Evolutionary conservation across 1,140 invertebrate species (phyloP).

Genomic region (Zaprionus kolodkinae): DNA sequence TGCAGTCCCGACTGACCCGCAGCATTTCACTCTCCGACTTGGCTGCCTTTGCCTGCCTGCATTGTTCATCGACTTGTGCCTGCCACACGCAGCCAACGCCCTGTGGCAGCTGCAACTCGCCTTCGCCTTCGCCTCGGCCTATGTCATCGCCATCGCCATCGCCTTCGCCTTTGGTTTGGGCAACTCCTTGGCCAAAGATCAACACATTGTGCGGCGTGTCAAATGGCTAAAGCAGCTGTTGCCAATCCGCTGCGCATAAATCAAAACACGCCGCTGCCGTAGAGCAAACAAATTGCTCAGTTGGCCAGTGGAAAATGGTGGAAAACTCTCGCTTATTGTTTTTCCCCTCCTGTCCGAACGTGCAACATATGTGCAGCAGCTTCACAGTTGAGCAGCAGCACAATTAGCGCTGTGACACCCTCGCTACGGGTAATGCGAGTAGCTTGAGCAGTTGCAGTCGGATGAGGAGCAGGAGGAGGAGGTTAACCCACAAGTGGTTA

Average conservation of each 20-base stretch:
- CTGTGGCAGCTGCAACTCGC: conserved; percentile 47
- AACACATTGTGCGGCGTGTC: conserved; percentile 56
- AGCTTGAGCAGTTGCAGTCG: background rate
- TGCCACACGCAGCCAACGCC: conserved; percentile 71
- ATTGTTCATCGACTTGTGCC: conserved; percentile 57
- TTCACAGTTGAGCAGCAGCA: conserved; percentile 68
- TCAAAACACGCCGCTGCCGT: conserved; percentile 60
- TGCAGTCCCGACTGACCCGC: conserved; percentile 54
- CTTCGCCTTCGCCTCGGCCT: background rate
- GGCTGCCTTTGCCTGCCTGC: conserved; percentile 38
- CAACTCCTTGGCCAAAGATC: conserved; percentile 69
- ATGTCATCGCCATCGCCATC: background rate
- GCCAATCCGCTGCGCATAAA: conserved; percentile 49
- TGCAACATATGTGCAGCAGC: conserved; percentile 70
- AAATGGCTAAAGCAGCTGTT: conserved; percentile 75
- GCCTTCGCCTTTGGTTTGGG: background rate
- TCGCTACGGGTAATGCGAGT: conserved; percentile 3
- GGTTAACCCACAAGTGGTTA: conserved; percentile 39
- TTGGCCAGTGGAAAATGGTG: conserved; percentile 35
- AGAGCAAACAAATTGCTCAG: conserved; percentile 63
- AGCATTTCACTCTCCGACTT: conserved; percentile 45
- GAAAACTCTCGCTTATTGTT: conserved; percentile 48
- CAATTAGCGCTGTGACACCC: conserved; percentile 69
- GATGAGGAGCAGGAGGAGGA: background rate
- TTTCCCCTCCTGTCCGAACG: conserved; percentile 9